Base-by-base conservation (phyloP, 2,797 vertebrate genomes). In the Schizothorax lantsangensis region DNA sequence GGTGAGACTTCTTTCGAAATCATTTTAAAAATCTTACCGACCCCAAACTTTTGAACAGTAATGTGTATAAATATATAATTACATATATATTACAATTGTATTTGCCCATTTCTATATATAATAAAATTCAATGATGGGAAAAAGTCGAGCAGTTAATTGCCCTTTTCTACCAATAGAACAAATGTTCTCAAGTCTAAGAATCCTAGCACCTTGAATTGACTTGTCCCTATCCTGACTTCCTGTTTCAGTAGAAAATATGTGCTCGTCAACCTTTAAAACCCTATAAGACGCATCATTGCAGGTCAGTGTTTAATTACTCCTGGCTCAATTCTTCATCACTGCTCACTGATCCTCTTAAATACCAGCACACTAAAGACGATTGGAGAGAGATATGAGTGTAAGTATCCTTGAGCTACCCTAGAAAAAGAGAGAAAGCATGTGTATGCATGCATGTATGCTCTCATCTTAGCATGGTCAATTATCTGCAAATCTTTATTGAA, bases 291-390 rank as follows among this genome's bases (percentile, higher is more conserved):
- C 75, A 79, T 73, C 52, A 72, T 57, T 85, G 84, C 84, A 72
- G 77, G 77, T 85, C 84, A 72, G 66, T 80, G 52, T 80, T 85
- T 80, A 85, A 85, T 85, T 85, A 80, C 84, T 62, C 21, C 38
- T 62, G 77, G 84, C 84, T 85, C 40, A 85, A 59, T 30, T 62
- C 77, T 85, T 73, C 66, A 59, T 85, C 66, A 72, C 66, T 62
- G 66, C 66, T 85, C 49, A 80, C 52, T 62, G 77, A 85, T 85
- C 66, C 66, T 57, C 68, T 85, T 80, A 85, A 85, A 85, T 62
- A 80, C 38, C 77, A 79, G 66, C 19, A 79, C 77, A 80, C 49
- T 85, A 59, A 85, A 79, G 49, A 59, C 3, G 26, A 79, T 26
- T 79, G 75, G 26, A 72, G 75, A 71, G 84, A 80, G 15, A 79